Evolutionary conservation across 2,888 invertebrate genomes (phyloP), one percentile per base, ranked within the genome.

Genomic region (Alentia gelatinosa): DNA sequence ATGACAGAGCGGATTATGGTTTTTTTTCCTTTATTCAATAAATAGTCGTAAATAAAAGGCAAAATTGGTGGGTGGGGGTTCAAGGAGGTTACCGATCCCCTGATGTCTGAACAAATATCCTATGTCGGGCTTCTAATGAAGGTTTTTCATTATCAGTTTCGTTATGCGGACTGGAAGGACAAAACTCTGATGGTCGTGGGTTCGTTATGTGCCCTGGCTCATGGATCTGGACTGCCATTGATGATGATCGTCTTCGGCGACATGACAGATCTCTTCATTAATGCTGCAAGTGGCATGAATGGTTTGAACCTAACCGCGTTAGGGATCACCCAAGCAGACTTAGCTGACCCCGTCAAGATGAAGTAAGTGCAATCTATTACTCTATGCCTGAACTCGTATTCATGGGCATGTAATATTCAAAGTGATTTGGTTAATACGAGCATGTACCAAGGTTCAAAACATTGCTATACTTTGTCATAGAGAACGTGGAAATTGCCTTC

Each of bases 231-330:
- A 9, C 47, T 90, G 19, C 83, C 83, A 0, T 33, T 79, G 26
- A 12, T 79, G 37, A 83, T 90, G 33, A 50, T 90, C n/a, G 90
- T 90, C n/a, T 90, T 90, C 33, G 90, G 90, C 7, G 90, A 90
- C 79, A 90, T 90, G 90, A 83, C 56, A 15, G 90, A 90, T 42
- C 47, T 47, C 5, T 90, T 90, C n/a, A 23, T 90, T 42, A 47
- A 50, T 50, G 30, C 35, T 83, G 79, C 75, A 4, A 39, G 19
- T 56, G 23, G n/a, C 23, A n/a, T 56, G 3, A n/a, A n/a, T 0
- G 39, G 19, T 23, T 4, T 83, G 35, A 83, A 35, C 23, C 39
- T 39, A 15, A 39, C 83, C 1, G 7, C 37, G 1, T 19, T 56
- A 3, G 56, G 56, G 5, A 0, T 30, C 23, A 42, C 50, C 19